Percentiles rank a stretch among this genome's conserved stretches.
Evolutionary conservation across 2,888 invertebrate species (phyloP).

Genomic region (Perdita meconis): DNA sequence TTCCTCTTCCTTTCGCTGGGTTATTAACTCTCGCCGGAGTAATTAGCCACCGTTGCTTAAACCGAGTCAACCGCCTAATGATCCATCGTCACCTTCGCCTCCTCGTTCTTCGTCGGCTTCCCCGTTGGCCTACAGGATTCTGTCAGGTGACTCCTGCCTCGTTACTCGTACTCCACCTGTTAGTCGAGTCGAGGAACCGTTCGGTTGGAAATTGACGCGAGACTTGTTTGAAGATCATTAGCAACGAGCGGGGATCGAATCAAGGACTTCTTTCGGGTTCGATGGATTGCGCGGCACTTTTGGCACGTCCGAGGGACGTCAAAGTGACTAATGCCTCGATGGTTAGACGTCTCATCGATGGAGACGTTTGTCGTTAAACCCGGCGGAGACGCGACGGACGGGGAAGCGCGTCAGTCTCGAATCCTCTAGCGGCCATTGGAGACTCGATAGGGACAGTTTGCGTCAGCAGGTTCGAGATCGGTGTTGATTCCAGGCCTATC

Average conservation of each 20-base stretch:
- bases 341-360: neutral
- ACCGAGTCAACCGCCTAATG: constrained; percentile 76
- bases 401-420: constrained; percentile 2
- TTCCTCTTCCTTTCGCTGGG: constrained; percentile 57
- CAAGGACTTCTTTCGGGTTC: constrained; percentile 29
- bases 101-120: neutral
- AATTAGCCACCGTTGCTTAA: constrained; percentile 74
- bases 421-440: constrained; percentile 27
- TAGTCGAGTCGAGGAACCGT: constrained; percentile 31
- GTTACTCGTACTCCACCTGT: constrained; percentile 57
- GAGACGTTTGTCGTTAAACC: constrained; percentile 10
- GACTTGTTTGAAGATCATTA: constrained; percentile 73
- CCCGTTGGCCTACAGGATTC: neutral
- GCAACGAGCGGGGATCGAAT: constrained; percentile 19
- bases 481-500: constrained; percentile 70
- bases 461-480: constrained; percentile 53
- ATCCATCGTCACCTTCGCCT: constrained; percentile 76
- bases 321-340: neutral
- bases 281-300: constrained; percentile 12
- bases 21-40: constrained; percentile 75
- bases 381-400: neutral
- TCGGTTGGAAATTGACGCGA: constrained; percentile 52
- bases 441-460: constrained; percentile 63
- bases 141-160: constrained; percentile 12
- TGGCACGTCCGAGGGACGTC: constrained; percentile 7